Conservation (phyloP, 2,113 vertebrate genomes). For the Ceratotherium simum region DNA sequence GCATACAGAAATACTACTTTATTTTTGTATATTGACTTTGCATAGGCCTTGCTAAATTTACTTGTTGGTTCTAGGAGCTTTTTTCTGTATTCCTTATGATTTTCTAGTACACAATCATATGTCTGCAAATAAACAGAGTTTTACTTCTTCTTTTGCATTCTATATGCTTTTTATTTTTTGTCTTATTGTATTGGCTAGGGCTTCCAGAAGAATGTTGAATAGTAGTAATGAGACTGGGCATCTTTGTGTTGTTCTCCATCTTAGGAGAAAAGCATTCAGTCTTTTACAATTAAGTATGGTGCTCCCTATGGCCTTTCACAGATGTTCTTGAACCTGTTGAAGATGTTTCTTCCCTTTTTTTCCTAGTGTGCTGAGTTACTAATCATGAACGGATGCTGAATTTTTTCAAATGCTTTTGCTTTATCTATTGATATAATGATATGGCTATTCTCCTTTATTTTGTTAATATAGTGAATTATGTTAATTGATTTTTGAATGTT, state of each 20-base stretch:
- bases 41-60: background rate
- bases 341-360: background rate
- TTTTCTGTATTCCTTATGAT: background rate
- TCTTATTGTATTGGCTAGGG: background rate
- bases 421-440: background rate
- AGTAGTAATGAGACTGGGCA: background rate
- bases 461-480: conserved; percentile 1
- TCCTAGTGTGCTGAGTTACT: background rate
- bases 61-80: background rate
- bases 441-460: background rate
- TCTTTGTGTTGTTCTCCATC: background rate
- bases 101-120: background rate
- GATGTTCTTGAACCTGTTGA: background rate
- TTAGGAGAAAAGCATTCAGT: background rate
- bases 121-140: background rate
- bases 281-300: background rate
- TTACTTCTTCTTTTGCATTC: background rate
- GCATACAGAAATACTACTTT: background rate
- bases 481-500: background rate
- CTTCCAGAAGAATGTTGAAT: background rate
- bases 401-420: conserved; percentile 3
- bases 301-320: background rate
- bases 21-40: conserved; percentile 3
- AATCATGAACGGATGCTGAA: background rate
- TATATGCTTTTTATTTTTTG: background rate